These are phyloP conservation scores for Dipus sagitta DNA, from an alignment of 2,797 vertebrate species.

Conservation along the genomic window DNA sequence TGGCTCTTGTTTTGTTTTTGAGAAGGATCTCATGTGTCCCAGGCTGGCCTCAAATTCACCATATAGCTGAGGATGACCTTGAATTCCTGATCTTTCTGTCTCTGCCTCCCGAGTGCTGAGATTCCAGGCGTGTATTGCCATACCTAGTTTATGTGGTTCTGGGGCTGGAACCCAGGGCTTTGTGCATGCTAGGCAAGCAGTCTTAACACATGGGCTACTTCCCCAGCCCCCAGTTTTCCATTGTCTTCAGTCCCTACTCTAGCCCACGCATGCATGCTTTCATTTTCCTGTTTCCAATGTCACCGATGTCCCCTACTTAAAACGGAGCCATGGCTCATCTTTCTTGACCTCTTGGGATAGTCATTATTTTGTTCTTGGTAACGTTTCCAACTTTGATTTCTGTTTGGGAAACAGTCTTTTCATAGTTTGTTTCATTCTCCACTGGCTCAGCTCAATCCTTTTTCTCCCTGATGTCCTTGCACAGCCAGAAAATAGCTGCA, in stretches of 20 bases:
- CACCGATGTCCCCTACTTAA: not conserved
- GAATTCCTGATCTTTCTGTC: not conserved
- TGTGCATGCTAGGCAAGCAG: not conserved
- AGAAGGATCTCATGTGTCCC: not conserved
- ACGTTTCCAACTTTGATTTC: constrained; percentile 5
- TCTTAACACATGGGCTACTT: not conserved
- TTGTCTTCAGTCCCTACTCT: not conserved
- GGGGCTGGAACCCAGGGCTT: not conserved
- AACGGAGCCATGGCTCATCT: not conserved
- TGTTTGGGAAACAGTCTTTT: constrained; percentile 31
- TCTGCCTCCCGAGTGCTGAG: not conserved
- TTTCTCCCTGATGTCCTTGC: not conserved
- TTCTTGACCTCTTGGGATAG: not conserved
- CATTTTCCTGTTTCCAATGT: not conserved
- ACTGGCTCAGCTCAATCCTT: constrained; percentile 13
- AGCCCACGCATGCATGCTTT: not conserved
- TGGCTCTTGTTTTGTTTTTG: not conserved
- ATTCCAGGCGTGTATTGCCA: not conserved
- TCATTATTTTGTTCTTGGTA: constrained; percentile 43
- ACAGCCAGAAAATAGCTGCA: constrained; percentile 47
- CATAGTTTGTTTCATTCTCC: constrained; percentile 25
- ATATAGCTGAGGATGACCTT: not conserved
- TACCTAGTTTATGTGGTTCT: not conserved
- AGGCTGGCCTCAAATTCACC: not conserved
- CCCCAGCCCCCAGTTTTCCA: not conserved